A percentile compares a stretch with the other conserved stretches of the same genome.
These are phyloP conservation scores for Montipora efflorescens DNA, from an alignment of 64 coral and sea anemone species.

Conservation along the genomic window DNA sequence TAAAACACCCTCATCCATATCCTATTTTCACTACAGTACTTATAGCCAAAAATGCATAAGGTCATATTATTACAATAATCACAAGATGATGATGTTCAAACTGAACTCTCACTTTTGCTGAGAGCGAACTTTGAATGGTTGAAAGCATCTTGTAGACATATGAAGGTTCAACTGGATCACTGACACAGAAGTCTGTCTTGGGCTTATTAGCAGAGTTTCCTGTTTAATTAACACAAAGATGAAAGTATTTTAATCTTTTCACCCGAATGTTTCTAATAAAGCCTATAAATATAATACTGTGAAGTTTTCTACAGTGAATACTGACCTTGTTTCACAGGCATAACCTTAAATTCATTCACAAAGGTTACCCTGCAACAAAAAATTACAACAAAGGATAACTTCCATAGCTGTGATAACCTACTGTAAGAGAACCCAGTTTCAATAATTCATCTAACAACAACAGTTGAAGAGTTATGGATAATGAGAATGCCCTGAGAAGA, in stretches of 20 bases:
- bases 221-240: not conserved
- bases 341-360: slow-evolving; percentile 48
- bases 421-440: too few species aligned
- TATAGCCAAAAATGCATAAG: too few species aligned
- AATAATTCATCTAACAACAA: too few species aligned
- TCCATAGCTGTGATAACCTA: too few species aligned
- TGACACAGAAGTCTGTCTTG: slow-evolving; percentile 81
- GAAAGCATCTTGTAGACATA: slow-evolving; percentile 91
- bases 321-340: slow-evolving; percentile 12
- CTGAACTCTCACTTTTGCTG: slow-evolving; percentile 62
- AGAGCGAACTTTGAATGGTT: slow-evolving; percentile 83
- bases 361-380: not conserved
- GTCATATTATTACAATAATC: too few species aligned
- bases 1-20: too few species aligned
- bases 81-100: not conserved
- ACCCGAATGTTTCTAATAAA: too few species aligned
- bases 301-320: not conserved
- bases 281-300: too few species aligned
- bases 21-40: too few species aligned
- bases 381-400: not conserved
- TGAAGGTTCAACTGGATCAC: slow-evolving; percentile 86
- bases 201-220: not conserved
- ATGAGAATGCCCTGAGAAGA: too few species aligned
- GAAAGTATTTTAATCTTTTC: not conserved
- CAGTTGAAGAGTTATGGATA: too few species aligned